Evolutionary conservation across 2,113 vertebrate genomes (phyloP).

Genomic region (Mustelus asterias): DNA sequence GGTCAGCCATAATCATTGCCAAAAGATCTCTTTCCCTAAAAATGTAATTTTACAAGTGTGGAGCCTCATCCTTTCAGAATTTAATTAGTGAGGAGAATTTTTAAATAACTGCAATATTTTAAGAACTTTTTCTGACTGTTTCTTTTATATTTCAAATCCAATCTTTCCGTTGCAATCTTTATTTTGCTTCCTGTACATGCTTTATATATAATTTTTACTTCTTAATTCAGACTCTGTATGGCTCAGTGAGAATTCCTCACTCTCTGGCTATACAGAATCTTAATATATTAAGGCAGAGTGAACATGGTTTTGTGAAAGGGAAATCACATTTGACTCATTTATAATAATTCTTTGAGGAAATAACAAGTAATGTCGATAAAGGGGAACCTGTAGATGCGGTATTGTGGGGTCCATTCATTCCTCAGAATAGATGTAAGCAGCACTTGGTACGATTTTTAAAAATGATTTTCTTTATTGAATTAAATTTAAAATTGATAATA

Average conservation of each 20-base stretch:
- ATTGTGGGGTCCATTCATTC: too few relatives aligned
- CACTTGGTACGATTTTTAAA: too few relatives aligned
- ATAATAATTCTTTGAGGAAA: too few relatives aligned
- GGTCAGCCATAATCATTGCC: not conserved
- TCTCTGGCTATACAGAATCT: not conserved
- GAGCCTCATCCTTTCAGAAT: not conserved
- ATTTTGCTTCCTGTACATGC: not conserved
- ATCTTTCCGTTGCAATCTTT: not conserved
- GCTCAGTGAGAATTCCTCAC: not conserved
- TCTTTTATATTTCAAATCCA: not conserved
- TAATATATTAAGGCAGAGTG: too few relatives aligned
- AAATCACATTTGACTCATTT: too few relatives aligned
- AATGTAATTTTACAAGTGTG: not conserved
- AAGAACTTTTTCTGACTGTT: not conserved
- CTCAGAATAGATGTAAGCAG: too few relatives aligned
- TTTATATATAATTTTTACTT: not conserved
- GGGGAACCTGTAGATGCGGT: too few relatives aligned
- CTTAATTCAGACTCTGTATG: not conserved
- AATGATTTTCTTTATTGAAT: too few relatives aligned
- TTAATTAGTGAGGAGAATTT: not conserved
- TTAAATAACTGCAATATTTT: not conserved
- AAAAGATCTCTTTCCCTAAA: not conserved
- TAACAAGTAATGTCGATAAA: too few relatives aligned
- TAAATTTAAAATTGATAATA: too few relatives aligned
- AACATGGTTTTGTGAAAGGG: too few relatives aligned